A percentile compares a stretch with the other conserved stretches of the same genome.
phyloP scores from a whole-genome alignment of 2,888 invertebrate species.

The Heliconius charithonia region DNA sequence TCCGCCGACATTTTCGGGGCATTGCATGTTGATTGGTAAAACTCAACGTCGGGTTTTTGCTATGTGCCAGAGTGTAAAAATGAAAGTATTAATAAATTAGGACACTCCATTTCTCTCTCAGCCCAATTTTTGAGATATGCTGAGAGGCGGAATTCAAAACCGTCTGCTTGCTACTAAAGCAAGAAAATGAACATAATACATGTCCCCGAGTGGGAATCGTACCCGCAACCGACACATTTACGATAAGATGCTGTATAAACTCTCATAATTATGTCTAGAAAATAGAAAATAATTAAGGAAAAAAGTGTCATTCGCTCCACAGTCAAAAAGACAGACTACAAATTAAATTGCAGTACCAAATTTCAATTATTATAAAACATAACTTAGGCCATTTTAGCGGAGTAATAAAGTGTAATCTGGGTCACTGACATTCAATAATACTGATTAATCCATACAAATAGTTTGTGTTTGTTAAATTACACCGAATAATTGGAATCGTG shows the following conservation, averaged over 20 bases:
- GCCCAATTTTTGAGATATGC: no score
- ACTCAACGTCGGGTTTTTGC: no score
- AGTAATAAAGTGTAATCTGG: background rate
- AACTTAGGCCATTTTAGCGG: background rate
- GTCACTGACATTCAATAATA: slow-evolving; percentile 14
- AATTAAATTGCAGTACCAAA: background rate
- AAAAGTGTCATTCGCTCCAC: no score
- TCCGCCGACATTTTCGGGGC: no score
- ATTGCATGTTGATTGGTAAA: no score
- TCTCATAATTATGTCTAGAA: no score
- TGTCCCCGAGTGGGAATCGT: background rate
- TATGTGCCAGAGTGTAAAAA: no score
- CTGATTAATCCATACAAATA: slow-evolving; percentile 34
- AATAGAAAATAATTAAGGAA: background rate
- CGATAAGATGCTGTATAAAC: no score
- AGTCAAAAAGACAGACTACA: background rate
- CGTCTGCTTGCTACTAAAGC: background rate
- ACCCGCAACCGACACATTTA: background rate
- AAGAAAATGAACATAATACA: background rate
- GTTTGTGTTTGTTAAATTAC: slow-evolving; percentile 40
- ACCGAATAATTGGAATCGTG: slow-evolving; percentile 39
- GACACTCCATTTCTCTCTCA: no score
- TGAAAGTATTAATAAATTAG: no score
- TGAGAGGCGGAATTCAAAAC: no score
- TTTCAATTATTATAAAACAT: background rate